A percentile compares a stretch with the other conserved stretches of the same genome.
These are phyloP conservation scores for Scomberomorus guttatus DNA, from an alignment of 2,797 vertebrate genomes.

Conservation along the genomic window DNA sequence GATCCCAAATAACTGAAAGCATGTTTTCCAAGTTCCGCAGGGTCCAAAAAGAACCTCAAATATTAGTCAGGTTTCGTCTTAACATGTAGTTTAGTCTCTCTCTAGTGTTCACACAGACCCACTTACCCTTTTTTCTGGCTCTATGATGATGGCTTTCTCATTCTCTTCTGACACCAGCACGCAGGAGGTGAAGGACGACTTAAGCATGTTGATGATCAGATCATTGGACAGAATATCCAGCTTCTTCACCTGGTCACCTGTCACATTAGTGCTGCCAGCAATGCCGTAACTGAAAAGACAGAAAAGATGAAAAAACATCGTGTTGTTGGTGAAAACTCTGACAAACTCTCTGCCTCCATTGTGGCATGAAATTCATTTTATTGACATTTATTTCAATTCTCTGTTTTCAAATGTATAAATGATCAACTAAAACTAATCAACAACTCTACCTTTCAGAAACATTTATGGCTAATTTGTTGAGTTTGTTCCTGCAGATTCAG, in stretches of 20 bases:
- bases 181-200: constrained; percentile 93
- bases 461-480: no score
- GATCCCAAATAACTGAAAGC: background rate
- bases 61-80: background rate
- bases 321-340: background rate
- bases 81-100: background rate
- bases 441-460: background rate
- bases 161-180: constrained; percentile 95
- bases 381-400: background rate
- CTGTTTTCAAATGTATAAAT: no score
- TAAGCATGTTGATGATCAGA: constrained; percentile 94
- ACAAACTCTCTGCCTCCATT: background rate
- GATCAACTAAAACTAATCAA: background rate
- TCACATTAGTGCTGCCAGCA: constrained; percentile 93
- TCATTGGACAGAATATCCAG: constrained; percentile 95
- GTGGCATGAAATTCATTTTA: background rate
- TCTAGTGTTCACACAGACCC: no score
- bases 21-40: background rate
- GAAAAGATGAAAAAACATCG: background rate
- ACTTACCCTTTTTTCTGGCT: constrained; percentile 90
- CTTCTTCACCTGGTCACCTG: constrained; percentile 97
- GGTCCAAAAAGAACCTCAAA: background rate
- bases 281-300: constrained; percentile 90
- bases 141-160: constrained; percentile 90
- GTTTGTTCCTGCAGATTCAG: background rate